Evolutionary conservation across 2,888 invertebrate species (phyloP).

Genomic region (Flexamia atlantica): DNA sequence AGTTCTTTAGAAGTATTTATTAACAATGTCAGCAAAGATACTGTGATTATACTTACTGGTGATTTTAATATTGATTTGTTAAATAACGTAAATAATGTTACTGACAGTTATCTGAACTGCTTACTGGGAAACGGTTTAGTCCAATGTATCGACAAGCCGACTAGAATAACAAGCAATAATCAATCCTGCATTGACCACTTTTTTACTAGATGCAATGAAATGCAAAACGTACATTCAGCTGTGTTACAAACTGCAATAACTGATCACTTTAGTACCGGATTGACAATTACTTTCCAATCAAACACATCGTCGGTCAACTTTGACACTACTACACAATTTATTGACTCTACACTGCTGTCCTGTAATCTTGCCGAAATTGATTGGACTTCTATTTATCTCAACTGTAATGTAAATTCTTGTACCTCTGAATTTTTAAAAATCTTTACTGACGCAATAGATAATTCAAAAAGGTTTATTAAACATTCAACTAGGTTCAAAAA

Average conservation of each 20-base stretch:
- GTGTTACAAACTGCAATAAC: not conserved
- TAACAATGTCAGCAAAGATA: not conserved
- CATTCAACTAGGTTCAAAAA: not conserved
- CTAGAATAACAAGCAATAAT: not conserved
- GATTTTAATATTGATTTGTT: slow-evolving; percentile 21
- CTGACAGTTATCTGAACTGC: no score
- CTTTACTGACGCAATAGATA: not conserved
- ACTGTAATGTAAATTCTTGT: not conserved
- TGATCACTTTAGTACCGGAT: no score
- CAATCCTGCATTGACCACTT: not conserved
- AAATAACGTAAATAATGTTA: not conserved
- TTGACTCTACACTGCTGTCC: not conserved
- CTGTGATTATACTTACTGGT: not conserved
- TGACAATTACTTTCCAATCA: not conserved
- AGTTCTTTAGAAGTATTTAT: not conserved
- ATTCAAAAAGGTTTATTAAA: not conserved
- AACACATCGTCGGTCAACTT: not conserved
- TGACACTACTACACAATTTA: not conserved
- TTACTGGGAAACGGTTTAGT: no score
- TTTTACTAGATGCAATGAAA: no score
- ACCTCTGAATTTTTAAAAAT: not conserved
- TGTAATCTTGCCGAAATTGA: not conserved
- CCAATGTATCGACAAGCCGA: slow-evolving; percentile 18
- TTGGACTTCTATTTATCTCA: not conserved
- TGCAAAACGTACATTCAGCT: no score